phyloP scores from a whole-genome alignment of 1,140 invertebrate genomes.

The Anastrepha ludens region DNA sequence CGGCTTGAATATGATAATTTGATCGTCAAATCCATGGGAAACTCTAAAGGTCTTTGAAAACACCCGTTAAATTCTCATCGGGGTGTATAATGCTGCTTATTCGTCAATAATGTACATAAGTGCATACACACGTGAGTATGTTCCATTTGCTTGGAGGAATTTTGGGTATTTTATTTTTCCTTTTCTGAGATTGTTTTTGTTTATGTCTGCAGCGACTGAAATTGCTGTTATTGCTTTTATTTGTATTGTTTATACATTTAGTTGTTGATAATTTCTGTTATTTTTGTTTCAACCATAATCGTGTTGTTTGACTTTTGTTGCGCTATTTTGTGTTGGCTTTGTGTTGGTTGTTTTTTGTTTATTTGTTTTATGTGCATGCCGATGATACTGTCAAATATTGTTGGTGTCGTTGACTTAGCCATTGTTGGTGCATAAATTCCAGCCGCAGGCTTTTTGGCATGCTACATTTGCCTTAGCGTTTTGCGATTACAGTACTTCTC shows the following conservation, averaged over 20 bases:
- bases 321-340: background rate
- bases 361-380: background rate
- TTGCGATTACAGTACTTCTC: background rate
- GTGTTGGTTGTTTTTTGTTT: background rate
- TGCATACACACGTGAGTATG: too few species aligned
- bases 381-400: slow-evolving; percentile 44
- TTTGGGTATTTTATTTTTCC: background rate
- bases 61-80: too few species aligned
- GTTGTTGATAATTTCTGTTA: slow-evolving; percentile 1
- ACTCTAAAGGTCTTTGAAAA: too few species aligned
- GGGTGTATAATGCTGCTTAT: too few species aligned
- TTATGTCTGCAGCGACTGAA: slow-evolving; percentile 21
- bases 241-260: background rate
- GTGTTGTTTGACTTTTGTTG: slow-evolving; percentile 26
- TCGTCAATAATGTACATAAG: too few species aligned
- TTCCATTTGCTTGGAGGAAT: background rate
- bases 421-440: slow-evolving; percentile 14
- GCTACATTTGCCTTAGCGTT: background rate
- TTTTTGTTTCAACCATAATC: slow-evolving; percentile 18
- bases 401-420: background rate
- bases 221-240: background rate
- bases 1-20: too few species aligned
- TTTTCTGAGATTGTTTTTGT: slow-evolving; percentile 5
- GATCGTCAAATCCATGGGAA: too few species aligned
- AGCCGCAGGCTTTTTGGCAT: background rate